phyloP scores from a whole-genome alignment of 2,888 invertebrate species.

The Thymelicus acteon region DNA sequence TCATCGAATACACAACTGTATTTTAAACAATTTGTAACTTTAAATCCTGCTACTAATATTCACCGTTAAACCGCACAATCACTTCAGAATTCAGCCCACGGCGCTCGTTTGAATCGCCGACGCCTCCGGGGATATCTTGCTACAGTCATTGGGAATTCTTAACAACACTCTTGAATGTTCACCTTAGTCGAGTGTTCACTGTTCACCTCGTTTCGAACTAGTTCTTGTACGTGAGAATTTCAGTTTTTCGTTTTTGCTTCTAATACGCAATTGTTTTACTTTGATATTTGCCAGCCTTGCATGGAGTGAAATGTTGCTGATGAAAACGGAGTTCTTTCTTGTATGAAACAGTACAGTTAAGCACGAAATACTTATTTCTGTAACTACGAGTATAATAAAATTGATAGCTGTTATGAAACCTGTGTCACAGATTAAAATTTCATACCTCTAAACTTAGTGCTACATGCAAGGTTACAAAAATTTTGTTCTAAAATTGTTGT shows the following conservation, averaged over 20 bases:
- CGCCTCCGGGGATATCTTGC: slow-evolving; percentile 20
- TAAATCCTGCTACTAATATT: background rate
- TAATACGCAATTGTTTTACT: background rate
- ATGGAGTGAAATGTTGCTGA: background rate
- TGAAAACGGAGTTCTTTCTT: background rate
- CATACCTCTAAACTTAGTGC: too few species aligned
- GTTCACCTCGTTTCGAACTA: slow-evolving; percentile 13
- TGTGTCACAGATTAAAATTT: too few species aligned
- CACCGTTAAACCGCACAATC: slow-evolving; percentile 5
- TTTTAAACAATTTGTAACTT: background rate
- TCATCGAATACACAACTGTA: background rate
- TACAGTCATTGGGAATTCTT: slow-evolving; percentile 28
- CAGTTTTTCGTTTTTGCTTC: slow-evolving; percentile 7
- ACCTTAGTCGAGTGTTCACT: slow-evolving; percentile 10
- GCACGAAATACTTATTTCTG: too few species aligned
- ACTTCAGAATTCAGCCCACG: slow-evolving; percentile 26
- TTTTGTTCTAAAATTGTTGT: too few species aligned
- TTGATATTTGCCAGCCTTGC: background rate
- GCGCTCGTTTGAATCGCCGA: slow-evolving; percentile 28
- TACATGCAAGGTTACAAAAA: too few species aligned
- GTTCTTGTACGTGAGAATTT: slow-evolving; percentile 15
- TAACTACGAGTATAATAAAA: too few species aligned
- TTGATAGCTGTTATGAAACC: too few species aligned
- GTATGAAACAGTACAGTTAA: too few species aligned
- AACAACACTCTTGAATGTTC: slow-evolving; percentile 18